Conservation (phyloP, 2,113 vertebrate species). For the Dendrocopos noguchii region DNA sequence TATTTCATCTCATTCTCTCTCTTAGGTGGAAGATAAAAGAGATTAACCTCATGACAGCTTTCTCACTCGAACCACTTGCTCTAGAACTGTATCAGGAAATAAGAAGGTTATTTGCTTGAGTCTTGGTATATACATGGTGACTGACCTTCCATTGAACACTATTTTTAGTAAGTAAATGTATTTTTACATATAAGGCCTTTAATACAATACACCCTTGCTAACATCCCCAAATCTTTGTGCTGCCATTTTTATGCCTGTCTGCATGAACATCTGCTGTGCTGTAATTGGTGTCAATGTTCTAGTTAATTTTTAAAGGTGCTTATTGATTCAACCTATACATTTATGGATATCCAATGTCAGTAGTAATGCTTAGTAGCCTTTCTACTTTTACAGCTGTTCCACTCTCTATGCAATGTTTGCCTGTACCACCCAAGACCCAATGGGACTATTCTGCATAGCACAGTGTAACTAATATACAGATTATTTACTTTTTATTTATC, state of each 20-base stretch:
- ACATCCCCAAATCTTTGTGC: not conserved
- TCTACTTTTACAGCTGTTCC: slow-evolving; percentile 28
- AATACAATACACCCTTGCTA: not conserved
- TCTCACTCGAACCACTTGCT: not conserved
- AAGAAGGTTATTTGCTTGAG: not conserved
- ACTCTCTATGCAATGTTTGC: slow-evolving; percentile 21
- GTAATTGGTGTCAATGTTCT: slow-evolving; percentile 9
- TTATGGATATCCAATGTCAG: slow-evolving; percentile 36
- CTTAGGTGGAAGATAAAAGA: not conserved
- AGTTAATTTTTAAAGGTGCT: slow-evolving; percentile 32
- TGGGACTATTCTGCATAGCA: not conserved
- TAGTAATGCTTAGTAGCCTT: not conserved
- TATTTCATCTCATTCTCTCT: not conserved
- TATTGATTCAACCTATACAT: slow-evolving; percentile 38
- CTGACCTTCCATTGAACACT: not conserved
- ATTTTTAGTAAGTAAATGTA: not conserved
- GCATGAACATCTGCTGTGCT: not conserved
- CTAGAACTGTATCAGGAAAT: not conserved
- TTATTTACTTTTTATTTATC: not conserved
- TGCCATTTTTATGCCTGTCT: not conserved
- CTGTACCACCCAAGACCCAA: not conserved
- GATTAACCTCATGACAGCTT: not conserved
- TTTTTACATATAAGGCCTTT: not conserved
- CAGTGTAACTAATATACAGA: not conserved
- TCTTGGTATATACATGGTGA: not conserved